phyloP scores from a whole-genome alignment of 2,797 vertebrate species.

The Columba guinea region DNA sequence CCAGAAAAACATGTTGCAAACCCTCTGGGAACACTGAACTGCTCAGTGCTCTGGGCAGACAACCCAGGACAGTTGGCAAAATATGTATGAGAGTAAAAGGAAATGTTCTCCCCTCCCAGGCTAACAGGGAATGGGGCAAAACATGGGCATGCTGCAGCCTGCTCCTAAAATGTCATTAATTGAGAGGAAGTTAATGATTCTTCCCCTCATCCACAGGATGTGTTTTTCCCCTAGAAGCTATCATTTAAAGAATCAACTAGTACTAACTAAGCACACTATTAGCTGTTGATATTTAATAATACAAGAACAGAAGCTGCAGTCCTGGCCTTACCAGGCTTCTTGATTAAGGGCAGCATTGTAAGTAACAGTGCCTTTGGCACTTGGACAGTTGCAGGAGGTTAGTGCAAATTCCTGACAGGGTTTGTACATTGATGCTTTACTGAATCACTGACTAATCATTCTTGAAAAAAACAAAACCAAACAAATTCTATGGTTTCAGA shows the following conservation, averaged over 20 bases:
- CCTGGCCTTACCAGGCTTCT: slow-evolving; percentile 13
- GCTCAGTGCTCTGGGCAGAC: not conserved
- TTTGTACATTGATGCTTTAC: not conserved
- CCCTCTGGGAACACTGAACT: not conserved
- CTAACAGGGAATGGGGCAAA: slow-evolving; percentile 10
- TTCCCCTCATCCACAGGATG: not conserved
- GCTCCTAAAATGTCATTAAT: slow-evolving; percentile 20
- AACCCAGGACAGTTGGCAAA: not conserved
- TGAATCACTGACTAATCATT: not conserved
- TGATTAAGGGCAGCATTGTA: slow-evolving; percentile 14
- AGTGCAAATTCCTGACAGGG: not conserved
- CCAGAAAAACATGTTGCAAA: not conserved
- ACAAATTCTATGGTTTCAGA: not conserved
- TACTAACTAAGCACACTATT: slow-evolving; percentile 32
- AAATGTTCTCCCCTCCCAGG: slow-evolving; percentile 22
- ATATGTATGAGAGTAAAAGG: not conserved
- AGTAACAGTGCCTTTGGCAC: slow-evolving; percentile 14
- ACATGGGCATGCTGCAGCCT: not conserved
- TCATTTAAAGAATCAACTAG: slow-evolving; percentile 25
- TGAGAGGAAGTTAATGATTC: slow-evolving; percentile 17
- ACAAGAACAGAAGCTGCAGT: slow-evolving; percentile 32
- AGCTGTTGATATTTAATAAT: slow-evolving; percentile 54
- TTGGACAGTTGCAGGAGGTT: slow-evolving; percentile 13
- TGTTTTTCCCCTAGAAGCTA: not conserved
- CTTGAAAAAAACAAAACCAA: not conserved